Evolutionary conservation across 1,140 invertebrate species (phyloP), one percentile per base, ranked within the genome.

Genomic region (Magallana ariakensis): DNA sequence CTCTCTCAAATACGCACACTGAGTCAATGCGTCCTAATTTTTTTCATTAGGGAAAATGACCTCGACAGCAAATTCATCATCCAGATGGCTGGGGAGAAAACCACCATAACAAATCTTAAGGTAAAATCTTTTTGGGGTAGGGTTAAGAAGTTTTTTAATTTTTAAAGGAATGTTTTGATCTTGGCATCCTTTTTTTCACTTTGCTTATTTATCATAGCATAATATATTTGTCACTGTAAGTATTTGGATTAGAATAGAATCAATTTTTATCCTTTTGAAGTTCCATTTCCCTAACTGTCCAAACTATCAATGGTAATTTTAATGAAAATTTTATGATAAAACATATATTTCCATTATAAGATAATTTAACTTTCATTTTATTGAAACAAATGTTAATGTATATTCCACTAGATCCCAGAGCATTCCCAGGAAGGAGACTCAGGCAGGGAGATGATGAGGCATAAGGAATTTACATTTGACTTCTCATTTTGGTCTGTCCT

Each of bases 401-500:
- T 86, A 80, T 19, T 84, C 22, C 26, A 87, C 90, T 93, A 97
- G 96, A 96, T 97, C 46, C 96, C 96, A 15, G 95, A 96, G 58
- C 95, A 95, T 90, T 95, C 96, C n/a, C 83, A 53, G 33, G 91
- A 92, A 58, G 90, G 90, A 22, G 92, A 92, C 92, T 95, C 96
- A 6, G 96, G 96, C 0, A 96, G 97, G 91, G 97, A 96, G 90
- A 94, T 96, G 5, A 95, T 96, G 92, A 95, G 96, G 92, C 96
- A 96, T 94, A 98, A 98, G 94, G 97, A 98, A 93, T 98, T 98
- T 92, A 98, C 97, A 46, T 98, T 98, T 95, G 98, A 98, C 95
- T 97, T 97, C 93, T 98, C 97, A 0, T 98, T 98, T 93, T 98
- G 97, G 97, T 98, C 97, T 55, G 97, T 96, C 92, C 96, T 84